Evolutionary conservation across 2,888 invertebrate species (phyloP).

Genomic region (Neoascia interrupta): DNA sequence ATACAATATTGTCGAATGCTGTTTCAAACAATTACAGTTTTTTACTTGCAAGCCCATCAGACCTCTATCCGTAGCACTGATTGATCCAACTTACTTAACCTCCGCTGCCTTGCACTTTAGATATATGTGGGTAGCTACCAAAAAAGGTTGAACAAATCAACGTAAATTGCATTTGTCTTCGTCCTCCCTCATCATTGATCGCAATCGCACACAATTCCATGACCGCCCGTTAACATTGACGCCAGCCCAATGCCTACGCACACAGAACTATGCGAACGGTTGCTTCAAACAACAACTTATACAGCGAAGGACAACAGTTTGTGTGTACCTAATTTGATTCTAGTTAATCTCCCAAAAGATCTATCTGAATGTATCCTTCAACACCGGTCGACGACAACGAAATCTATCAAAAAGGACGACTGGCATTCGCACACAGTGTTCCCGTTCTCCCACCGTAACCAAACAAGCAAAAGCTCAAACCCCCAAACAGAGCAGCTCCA

Average conservation of each 20-base stretch:
- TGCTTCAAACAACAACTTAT: slow-evolving; percentile 41
- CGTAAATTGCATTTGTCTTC: slow-evolving; percentile 60
- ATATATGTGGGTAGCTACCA: no score
- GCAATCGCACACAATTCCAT: slow-evolving; percentile 38
- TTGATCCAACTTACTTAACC: no score
- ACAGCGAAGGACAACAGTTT: slow-evolving; percentile 57
- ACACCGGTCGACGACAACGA: slow-evolving; percentile 36
- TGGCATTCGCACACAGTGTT: slow-evolving; percentile 1
- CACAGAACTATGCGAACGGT: slow-evolving; percentile 39
- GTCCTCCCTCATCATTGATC: slow-evolving; percentile 54
- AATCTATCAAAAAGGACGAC: slow-evolving; percentile 56
- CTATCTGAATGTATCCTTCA: slow-evolving; percentile 54
- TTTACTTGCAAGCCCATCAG: no score
- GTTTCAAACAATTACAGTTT: no score
- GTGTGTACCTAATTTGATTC: slow-evolving; percentile 66
- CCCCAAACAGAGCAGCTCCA: neutral
- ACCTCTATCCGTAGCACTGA: no score
- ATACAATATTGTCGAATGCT: no score
- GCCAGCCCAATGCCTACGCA: slow-evolving; percentile 46
- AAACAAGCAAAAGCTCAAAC: no score
- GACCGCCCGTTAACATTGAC: slow-evolving; percentile 26
- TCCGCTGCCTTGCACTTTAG: no score
- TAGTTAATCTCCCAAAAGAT: slow-evolving; percentile 64
- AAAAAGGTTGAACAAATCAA: slow-evolving; percentile 55
- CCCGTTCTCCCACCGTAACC: slow-evolving; percentile 1